These are phyloP conservation scores for Isaurus tuberculatus DNA, from an alignment of 92 coral and sea anemone species.

Conservation along the genomic window DNA sequence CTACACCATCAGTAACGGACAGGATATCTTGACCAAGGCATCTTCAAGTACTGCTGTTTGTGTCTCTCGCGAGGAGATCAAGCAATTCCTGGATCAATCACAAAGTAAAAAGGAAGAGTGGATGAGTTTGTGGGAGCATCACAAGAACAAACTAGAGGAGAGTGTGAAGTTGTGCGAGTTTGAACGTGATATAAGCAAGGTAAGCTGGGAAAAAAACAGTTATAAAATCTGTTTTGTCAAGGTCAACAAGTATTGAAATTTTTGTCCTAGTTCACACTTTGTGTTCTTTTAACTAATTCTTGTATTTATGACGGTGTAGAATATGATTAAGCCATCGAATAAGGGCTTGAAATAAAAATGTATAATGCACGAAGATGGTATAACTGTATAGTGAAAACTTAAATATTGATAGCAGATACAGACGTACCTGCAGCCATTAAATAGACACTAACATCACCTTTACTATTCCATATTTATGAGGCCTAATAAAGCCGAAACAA, in stretches of 20 bases:
- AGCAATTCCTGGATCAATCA: conserved; percentile 87
- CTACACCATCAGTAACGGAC: conserved; percentile 84
- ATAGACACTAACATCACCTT: too few relatives aligned
- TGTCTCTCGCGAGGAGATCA: conserved; percentile 96
- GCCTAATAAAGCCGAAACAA: too few relatives aligned
- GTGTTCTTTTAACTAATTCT: too few relatives aligned
- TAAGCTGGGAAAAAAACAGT: conserved; percentile 18
- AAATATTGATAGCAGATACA: too few relatives aligned
- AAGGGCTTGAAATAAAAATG: too few relatives aligned
- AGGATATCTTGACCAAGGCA: conserved; percentile 86
- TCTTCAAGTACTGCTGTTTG: conserved; percentile 82
- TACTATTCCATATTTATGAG: too few relatives aligned
- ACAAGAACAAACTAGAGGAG: conserved; percentile 88
- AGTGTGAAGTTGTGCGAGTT: conserved; percentile 94
- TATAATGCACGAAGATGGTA: too few relatives aligned
- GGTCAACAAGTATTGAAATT: not conserved
- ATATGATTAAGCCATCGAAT: too few relatives aligned
- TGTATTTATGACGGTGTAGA: too few relatives aligned
- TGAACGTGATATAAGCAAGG: conserved; percentile 93
- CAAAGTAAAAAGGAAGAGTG: conserved; percentile 91
- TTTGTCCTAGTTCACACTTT: too few relatives aligned
- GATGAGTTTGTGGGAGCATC: conserved; percentile 96
- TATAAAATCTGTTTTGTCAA: not conserved
- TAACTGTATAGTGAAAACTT: too few relatives aligned
- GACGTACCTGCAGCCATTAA: too few relatives aligned